Evolutionary conservation across 2,797 vertebrate genomes (phyloP).

Genomic region (Mallotus villosus): DNA sequence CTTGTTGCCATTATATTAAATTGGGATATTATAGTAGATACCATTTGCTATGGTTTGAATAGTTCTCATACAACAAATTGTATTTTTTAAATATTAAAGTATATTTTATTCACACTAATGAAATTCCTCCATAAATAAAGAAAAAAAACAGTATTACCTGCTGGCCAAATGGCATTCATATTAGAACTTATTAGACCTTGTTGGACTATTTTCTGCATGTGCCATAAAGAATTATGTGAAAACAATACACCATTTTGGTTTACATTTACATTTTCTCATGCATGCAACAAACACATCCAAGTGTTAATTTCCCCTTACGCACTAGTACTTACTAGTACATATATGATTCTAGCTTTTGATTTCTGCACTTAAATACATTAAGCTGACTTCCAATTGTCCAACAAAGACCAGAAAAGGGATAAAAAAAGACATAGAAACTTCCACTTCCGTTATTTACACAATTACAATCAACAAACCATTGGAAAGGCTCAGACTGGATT

Average conservation of each 20-base stretch:
- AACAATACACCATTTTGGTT: background rate
- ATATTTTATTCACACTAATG: background rate
- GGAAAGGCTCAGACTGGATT: conserved; percentile 41
- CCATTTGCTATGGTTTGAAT: background rate
- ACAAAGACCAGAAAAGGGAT: conserved; percentile 52
- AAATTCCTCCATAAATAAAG: background rate
- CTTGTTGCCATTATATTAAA: conserved; percentile 18
- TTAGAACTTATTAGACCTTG: background rate
- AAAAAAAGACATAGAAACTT: conserved; percentile 60
- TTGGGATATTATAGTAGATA: background rate
- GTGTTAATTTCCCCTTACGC: background rate
- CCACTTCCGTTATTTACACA: conserved; percentile 69
- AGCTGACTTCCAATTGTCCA: conserved; percentile 29
- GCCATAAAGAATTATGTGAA: conserved; percentile 14
- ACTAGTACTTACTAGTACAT: background rate
- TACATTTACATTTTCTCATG: conserved; percentile 56
- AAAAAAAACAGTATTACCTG: background rate
- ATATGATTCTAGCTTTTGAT: no score
- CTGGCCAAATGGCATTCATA: background rate
- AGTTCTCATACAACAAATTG: background rate
- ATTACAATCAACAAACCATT: conserved; percentile 64
- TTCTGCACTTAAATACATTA: conserved; percentile 36
- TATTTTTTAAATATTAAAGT: background rate
- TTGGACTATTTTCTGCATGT: conserved; percentile 10
- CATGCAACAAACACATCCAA: conserved; percentile 29